These are phyloP conservation scores for Poecilia latipinna DNA, from an alignment of 2,113 vertebrate genomes.

Conservation along the genomic window DNA sequence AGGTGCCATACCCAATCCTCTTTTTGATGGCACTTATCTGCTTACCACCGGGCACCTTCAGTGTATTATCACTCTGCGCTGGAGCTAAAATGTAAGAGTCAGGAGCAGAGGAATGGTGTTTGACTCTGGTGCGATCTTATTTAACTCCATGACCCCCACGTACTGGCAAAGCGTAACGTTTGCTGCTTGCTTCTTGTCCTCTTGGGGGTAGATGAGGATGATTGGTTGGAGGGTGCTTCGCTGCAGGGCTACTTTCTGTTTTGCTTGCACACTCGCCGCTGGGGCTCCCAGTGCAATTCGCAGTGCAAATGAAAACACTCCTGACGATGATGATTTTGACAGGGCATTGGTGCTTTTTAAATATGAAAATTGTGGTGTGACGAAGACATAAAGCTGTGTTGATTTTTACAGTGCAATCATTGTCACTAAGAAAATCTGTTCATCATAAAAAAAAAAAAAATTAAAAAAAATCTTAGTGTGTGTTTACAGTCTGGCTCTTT, in stretches of 20 bases:
- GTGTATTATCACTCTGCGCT: slow-evolving; percentile 37
- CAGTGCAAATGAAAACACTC: slow-evolving; percentile 68
- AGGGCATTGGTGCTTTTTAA: slow-evolving; percentile 55
- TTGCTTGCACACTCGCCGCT: slow-evolving; percentile 31
- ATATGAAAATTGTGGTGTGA: slow-evolving; percentile 52
- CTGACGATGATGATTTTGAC: slow-evolving; percentile 40
- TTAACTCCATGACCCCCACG: slow-evolving; percentile 29
- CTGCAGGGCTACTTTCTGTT: slow-evolving; percentile 32
- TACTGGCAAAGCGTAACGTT: slow-evolving; percentile 33
- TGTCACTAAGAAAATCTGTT: neutral
- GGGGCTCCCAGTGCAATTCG: slow-evolving; percentile 66
- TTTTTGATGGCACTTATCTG: slow-evolving; percentile 17
- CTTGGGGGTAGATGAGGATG: slow-evolving; percentile 45
- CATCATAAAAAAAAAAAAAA: slow-evolving; percentile 9
- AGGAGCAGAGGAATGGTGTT: slow-evolving; percentile 19
- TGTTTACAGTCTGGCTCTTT: slow-evolving; percentile 28
- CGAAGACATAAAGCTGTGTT: slow-evolving; percentile 46
- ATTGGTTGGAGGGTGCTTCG: slow-evolving; percentile 45
- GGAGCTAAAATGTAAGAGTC: slow-evolving; percentile 13
- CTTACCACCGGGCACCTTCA: slow-evolving; percentile 12
- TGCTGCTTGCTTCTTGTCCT: slow-evolving; percentile 44
- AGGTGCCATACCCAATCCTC: slow-evolving; percentile 33
- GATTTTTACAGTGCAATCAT: slow-evolving; percentile 16
- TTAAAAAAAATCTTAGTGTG: no score
- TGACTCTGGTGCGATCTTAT: slow-evolving; percentile 41